Percentiles rank a stretch among this genome's conserved stretches.
Evolutionary conservation across 2,113 vertebrate species (phyloP).

Genomic region (Arizona elegans): DNA sequence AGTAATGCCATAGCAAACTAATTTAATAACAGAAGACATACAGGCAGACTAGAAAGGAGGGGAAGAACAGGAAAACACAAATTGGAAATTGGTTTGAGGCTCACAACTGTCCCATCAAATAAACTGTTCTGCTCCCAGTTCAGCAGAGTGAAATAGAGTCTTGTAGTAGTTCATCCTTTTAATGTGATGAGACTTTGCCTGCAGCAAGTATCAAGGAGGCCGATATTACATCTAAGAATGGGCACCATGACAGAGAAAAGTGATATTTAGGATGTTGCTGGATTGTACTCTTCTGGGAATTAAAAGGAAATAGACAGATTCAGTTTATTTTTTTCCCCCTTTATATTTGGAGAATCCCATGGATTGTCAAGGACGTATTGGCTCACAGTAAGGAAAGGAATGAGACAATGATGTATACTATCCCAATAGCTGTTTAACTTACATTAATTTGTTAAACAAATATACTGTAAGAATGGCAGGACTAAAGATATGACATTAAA

Average conservation of each 20-base stretch:
- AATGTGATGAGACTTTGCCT: conserved; percentile 26
- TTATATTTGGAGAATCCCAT: neutral
- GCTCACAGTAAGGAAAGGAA: neutral
- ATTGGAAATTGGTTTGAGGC: conserved; percentile 36
- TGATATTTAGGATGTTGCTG: neutral
- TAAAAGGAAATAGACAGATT: neutral
- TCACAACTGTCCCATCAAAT: conserved; percentile 35
- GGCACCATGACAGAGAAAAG: neutral
- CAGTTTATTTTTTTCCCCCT: neutral
- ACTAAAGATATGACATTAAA: neutral
- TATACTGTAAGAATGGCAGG: neutral
- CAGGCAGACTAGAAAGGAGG: neutral
- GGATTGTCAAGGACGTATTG: neutral
- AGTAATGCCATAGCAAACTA: conserved; percentile 17
- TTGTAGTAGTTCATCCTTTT: conserved; percentile 25
- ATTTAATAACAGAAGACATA: conserved; percentile 25
- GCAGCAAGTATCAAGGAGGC: conserved; percentile 6
- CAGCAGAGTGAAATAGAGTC: conserved; percentile 32
- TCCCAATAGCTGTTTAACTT: neutral
- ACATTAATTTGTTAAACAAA: neutral
- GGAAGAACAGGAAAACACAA: conserved; percentile 28
- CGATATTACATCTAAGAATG: neutral
- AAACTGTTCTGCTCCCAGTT: conserved; percentile 13
- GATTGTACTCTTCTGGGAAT: neutral
- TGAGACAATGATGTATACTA: neutral